Evolutionary conservation across 2,888 invertebrate species (phyloP).

Genomic region (Dryobotodes eremita): DNA sequence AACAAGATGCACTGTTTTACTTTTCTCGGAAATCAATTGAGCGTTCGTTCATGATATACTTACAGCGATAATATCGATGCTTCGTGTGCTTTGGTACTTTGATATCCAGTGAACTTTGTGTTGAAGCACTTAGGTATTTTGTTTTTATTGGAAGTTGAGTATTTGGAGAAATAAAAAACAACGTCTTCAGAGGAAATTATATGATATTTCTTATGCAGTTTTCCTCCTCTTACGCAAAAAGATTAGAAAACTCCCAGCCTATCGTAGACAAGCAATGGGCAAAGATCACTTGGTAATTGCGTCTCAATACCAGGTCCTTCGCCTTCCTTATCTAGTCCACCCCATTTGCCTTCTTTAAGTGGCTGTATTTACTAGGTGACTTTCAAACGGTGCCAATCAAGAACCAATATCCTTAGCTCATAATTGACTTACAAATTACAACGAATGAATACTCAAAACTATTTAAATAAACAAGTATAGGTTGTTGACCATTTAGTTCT

Average conservation of each 20-base stretch:
- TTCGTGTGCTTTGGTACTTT: slow-evolving; percentile 55
- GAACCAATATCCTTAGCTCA: slow-evolving; percentile 21
- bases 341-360: background rate
- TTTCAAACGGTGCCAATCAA: slow-evolving; percentile 14
- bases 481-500: slow-evolving; percentile 44
- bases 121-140: background rate
- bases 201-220: background rate
- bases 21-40: slow-evolving; percentile 74
- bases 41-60: slow-evolving; percentile 56
- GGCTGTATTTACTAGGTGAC: slow-evolving; percentile 4
- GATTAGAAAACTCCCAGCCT: background rate
- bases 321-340: background rate
- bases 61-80: slow-evolving; percentile 49
- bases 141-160: background rate
- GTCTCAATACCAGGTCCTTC: background rate
- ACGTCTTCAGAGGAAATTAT: background rate
- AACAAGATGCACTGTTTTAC: slow-evolving; percentile 77
- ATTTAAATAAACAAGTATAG: slow-evolving; percentile 46
- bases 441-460: slow-evolving; percentile 44
- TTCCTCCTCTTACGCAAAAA: background rate
- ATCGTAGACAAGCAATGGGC: background rate
- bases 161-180: slow-evolving; percentile 18
- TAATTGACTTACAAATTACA: slow-evolving; percentile 42
- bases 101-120: slow-evolving; percentile 28
- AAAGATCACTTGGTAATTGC: background rate